Base-by-base conservation (phyloP, 2,113 vertebrate species). In the Oceanodroma tethys region DNA sequence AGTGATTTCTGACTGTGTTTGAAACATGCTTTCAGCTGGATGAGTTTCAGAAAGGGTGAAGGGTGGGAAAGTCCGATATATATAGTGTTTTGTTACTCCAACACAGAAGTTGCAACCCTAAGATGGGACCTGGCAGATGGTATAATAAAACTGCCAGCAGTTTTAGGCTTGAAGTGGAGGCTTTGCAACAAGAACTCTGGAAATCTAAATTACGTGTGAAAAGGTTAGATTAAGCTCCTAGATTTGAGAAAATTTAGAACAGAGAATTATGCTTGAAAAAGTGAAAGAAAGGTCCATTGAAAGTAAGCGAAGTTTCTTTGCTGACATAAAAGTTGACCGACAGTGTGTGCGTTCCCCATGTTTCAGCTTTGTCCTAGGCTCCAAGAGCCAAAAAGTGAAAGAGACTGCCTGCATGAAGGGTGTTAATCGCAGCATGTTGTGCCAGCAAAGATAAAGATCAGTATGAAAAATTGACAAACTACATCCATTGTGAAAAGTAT, bases 91-190 rank as follows among this genome's bases (percentile, higher is more conserved):
- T 34, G 42, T 74, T 93, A 63, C 16, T 92, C 34, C 56, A 48
- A 8, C 30, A 16, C 29, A 40, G 68, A 67, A 67, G 48, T 62
- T 93, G 32, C n/a, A 91, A 29, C 78, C 50, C 29, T 48, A 34
- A 71, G 76, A 62, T 23, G 29, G n/a, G 62, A 80, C 53, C n/a
- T 94, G 85, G 53, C 81, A 95, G 91, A 85, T 95, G 89, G 86
- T 85, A 3, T 81, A 86, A 85, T 47, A 70, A 60, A 95, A 71
- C 48, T 90, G 58, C 89, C 83, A 89, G 73, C 68, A 93, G 76
- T 93, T 93, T 42, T 38, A 66, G 52, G 66, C 73, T 89, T 45
- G 13, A 87, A 91, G 48, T 60, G 65, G 66, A 95, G 45, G 21
- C 59, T 93, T 93, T 93, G 40, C 72, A 87, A 45, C 11, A 85